These are phyloP conservation scores for Siderastrea siderea DNA, from an alignment of 92 coral and sea anemone genomes.

Conservation along the genomic window DNA sequence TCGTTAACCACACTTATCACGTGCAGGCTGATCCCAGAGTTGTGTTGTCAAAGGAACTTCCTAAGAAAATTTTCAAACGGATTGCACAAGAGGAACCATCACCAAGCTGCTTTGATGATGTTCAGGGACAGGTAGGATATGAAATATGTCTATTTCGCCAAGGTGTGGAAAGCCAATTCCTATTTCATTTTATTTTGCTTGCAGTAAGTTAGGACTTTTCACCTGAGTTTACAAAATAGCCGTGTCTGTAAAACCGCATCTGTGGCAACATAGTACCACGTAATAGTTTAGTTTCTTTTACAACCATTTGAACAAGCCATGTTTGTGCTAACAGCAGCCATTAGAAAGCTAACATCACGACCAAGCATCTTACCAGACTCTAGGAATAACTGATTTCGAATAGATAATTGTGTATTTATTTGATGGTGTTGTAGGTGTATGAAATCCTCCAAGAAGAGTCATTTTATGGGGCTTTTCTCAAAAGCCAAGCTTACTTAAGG, in stretches of 20 bases:
- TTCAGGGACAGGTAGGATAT: slow-evolving; percentile 82
- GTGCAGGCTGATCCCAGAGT: slow-evolving; percentile 92
- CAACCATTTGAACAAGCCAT: too few species aligned
- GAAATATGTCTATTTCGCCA: too few species aligned
- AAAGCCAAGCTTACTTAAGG: slow-evolving; percentile 95
- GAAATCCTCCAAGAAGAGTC: slow-evolving; percentile 85
- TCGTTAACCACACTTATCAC: too few species aligned
- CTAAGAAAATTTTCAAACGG: slow-evolving; percentile 82
- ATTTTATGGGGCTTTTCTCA: slow-evolving; percentile 91
- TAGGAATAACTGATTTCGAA: too few species aligned
- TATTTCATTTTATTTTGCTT: not conserved
- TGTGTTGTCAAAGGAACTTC: slow-evolving; percentile 78
- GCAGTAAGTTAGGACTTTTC: too few species aligned
- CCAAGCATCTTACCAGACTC: too few species aligned
- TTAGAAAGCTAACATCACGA: too few species aligned
- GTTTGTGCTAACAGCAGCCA: too few species aligned
- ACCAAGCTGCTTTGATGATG: slow-evolving; percentile 92
- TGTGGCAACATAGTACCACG: too few species aligned
- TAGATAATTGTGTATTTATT: not conserved
- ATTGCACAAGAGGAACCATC: slow-evolving; percentile 87
- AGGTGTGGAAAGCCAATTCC: not conserved
- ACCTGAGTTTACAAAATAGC: too few species aligned
- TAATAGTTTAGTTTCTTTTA: too few species aligned
- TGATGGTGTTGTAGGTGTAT: slow-evolving; percentile 65
- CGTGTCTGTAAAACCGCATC: too few species aligned